A percentile compares a stretch with the other conserved stretches of the same genome.
Evolutionary conservation across 2,113 vertebrate genomes (phyloP).

Genomic region (Alligator sinensis): DNA sequence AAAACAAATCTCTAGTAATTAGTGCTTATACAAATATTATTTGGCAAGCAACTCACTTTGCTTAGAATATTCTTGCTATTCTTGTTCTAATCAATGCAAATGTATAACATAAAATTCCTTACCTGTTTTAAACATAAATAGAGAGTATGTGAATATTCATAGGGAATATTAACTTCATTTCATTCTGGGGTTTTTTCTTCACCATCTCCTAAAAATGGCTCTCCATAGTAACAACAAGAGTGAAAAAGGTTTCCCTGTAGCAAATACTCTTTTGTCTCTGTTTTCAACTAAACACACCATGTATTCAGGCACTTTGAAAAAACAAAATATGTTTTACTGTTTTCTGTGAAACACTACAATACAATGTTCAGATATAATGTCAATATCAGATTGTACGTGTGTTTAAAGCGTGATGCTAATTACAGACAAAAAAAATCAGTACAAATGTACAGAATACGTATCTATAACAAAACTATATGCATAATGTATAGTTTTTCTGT

Average conservation of each 20-base stretch:
- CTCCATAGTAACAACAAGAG: neutral
- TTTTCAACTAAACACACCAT: neutral
- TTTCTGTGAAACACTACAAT: neutral
- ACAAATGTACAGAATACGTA: accelerated
- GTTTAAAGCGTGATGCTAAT: neutral
- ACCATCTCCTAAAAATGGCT: neutral
- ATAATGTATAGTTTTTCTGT: neutral
- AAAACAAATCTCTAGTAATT: neutral
- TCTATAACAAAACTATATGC: too few species aligned
- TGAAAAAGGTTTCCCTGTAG: neutral
- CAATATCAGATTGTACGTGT: neutral
- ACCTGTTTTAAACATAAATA: neutral
- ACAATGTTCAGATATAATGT: neutral
- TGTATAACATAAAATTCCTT: neutral
- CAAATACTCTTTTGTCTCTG: neutral
- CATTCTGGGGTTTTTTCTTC: neutral
- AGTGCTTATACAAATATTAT: accelerated
- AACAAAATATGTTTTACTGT: neutral
- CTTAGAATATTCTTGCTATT: neutral
- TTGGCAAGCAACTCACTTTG: neutral
- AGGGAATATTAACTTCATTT: neutral
- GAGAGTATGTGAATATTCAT: neutral
- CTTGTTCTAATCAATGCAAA: neutral
- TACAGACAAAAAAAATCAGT: neutral
- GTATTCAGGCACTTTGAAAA: neutral